These are phyloP conservation scores for Gymnocephalus cernua DNA, from an alignment of 2,113 vertebrate species.

Conservation along the genomic window DNA sequence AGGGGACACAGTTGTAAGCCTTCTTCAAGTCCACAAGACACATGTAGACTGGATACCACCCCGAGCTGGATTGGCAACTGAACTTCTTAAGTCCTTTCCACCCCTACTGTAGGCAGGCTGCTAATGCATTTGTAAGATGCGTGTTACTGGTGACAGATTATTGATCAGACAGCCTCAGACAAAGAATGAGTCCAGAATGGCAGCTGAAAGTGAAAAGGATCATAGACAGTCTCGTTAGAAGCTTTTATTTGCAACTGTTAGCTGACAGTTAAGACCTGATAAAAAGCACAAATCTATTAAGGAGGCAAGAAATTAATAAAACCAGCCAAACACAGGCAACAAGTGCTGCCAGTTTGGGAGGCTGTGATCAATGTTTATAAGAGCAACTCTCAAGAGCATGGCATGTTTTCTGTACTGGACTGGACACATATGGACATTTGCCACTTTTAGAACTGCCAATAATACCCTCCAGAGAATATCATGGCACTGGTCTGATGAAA, in stretches of 20 bases:
- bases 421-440: conserved; percentile 59
- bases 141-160: neutral
- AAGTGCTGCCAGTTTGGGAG: conserved; percentile 36
- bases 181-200: neutral
- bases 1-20: neutral
- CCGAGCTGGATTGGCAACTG: neutral
- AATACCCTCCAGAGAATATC: conserved; percentile 58
- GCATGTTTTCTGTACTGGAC: conserved; percentile 55
- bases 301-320: conserved; percentile 5
- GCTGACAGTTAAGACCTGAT: conserved; percentile 11
- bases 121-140: neutral
- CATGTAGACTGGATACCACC: neutral
- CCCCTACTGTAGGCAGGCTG: neutral
- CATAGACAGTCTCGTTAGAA: neutral
- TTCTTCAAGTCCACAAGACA: neutral
- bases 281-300: conserved; percentile 6
- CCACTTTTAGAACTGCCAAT: conserved; percentile 69
- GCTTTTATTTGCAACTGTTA: neutral
- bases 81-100: neutral
- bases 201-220: neutral
- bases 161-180: neutral
- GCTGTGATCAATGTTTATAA: conserved; percentile 58
- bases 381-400: conserved; percentile 49
- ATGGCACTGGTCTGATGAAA: conserved; percentile 41
- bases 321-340: conserved; percentile 16